A percentile compares a stretch with the other conserved stretches of the same genome.
Conservation (phyloP, 1,140 invertebrate genomes). For the Panulirus ornatus region DNA sequence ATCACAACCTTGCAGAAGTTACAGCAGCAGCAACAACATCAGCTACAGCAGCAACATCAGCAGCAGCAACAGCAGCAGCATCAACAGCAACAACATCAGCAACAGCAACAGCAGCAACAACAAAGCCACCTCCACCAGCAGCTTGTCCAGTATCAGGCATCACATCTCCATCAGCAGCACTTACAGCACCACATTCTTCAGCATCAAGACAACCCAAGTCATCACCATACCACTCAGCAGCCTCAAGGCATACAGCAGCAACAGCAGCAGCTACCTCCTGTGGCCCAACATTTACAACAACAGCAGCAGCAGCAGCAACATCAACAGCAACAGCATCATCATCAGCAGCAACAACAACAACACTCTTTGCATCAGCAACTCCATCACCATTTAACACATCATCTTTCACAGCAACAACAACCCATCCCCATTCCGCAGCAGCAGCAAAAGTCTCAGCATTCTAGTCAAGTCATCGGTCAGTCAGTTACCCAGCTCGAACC, state of each 20-base stretch:
- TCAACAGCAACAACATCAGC: constrained; percentile 47
- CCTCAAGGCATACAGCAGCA: not conserved
- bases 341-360: not conserved
- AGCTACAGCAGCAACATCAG: constrained; percentile 53
- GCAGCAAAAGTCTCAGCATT: constrained; percentile 11
- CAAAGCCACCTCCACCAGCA: constrained; percentile 38
- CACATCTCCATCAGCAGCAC: constrained; percentile 19
- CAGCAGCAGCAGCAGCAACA: constrained; percentile 35
- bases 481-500: not conserved
- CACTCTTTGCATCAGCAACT: constrained; percentile 24
- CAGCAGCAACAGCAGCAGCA: constrained; percentile 39
- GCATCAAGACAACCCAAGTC: constrained; percentile 9
- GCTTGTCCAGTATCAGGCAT: constrained; percentile 23
- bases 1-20: constrained; percentile 18
- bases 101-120: constrained; percentile 22
- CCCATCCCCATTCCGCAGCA: constrained; percentile 35
- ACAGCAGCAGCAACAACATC: constrained; percentile 49
- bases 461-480: constrained; percentile 4
- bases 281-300: constrained; percentile 34
- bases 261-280: not conserved
- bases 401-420: constrained; percentile 9
- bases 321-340: constrained; percentile 3
- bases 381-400: constrained; percentile 16
- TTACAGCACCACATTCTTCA: not conserved
- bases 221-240: constrained; percentile 19